Conservation (phyloP, 2,113 vertebrate genomes). For the Crypturellus undulatus region DNA sequence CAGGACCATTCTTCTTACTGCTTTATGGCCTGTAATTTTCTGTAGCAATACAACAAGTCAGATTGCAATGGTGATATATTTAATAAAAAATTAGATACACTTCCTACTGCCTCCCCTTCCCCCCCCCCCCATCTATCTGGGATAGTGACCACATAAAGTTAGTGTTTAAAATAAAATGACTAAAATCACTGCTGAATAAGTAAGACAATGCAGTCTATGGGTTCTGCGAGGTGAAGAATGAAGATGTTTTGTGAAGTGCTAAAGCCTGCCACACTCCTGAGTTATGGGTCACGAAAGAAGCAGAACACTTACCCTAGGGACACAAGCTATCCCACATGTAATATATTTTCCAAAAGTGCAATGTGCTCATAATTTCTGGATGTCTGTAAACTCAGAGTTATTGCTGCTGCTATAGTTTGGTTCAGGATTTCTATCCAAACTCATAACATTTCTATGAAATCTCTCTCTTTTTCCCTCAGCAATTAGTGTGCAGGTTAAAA, state of each 20-base stretch:
- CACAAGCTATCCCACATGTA: conserved; percentile 64
- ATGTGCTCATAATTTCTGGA: conserved; percentile 70
- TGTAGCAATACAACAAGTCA: conserved; percentile 46
- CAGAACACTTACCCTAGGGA: conserved; percentile 72
- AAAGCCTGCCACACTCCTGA: conserved; percentile 49
- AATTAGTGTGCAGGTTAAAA: conserved; percentile 30
- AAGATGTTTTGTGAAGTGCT: conserved; percentile 55
- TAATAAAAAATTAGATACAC: conserved; percentile 70
- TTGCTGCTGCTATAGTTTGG: conserved; percentile 8
- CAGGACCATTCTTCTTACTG: conserved; percentile 55
- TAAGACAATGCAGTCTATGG: neutral
- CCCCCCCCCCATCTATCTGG: neutral
- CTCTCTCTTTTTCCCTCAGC: neutral
- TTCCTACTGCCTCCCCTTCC: conserved; percentile 31
- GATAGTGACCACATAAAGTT: conserved; percentile 43
- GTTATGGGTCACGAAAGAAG: conserved; percentile 74
- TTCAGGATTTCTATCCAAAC: conserved; percentile 53
- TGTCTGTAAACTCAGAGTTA: conserved; percentile 76
- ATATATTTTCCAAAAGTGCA: conserved; percentile 76
- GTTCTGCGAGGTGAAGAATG: conserved; percentile 57
- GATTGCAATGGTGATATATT: conserved; percentile 43
- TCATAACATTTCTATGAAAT: neutral
- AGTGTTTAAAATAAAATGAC: conserved; percentile 70
- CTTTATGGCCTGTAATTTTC: conserved; percentile 66
- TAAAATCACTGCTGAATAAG: conserved; percentile 64